Evolutionary conservation across 1,140 invertebrate genomes (phyloP).

Genomic region (Lethrus apterus): DNA sequence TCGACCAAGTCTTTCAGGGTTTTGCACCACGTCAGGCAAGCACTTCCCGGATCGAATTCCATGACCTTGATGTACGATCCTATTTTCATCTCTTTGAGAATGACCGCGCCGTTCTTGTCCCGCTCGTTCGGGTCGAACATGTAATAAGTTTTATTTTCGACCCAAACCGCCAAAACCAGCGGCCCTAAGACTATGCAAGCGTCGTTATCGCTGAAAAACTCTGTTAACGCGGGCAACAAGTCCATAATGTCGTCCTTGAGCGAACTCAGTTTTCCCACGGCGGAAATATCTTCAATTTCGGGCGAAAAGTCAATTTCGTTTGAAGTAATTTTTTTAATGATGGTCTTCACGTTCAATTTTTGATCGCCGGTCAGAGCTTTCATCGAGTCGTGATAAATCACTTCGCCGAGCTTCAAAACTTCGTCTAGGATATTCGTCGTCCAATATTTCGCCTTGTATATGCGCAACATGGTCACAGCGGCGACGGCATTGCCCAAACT

Average conservation of each 20-base stretch:
- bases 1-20: slow-evolving; percentile 30
- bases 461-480: slow-evolving; percentile 30
- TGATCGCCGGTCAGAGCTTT: slow-evolving; percentile 5
- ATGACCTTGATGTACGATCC: slow-evolving; percentile 17
- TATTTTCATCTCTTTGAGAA: slow-evolving; percentile 16
- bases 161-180: slow-evolving; percentile 30
- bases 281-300: slow-evolving; percentile 17
- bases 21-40: slow-evolving; percentile 33
- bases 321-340: slow-evolving; percentile 22
- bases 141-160: slow-evolving; percentile 28
- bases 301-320: slow-evolving; percentile 26
- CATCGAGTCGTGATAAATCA: slow-evolving; percentile 18
- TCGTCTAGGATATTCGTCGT: slow-evolving; percentile 29
- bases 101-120: slow-evolving; percentile 23
- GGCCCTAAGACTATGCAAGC: slow-evolving; percentile 34
- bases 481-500: slow-evolving; percentile 31
- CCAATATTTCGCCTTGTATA: slow-evolving; percentile 30
- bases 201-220: slow-evolving; percentile 29
- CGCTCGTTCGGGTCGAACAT: slow-evolving; percentile 37
- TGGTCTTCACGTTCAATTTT: slow-evolving; percentile 8
- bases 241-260: slow-evolving; percentile 29
- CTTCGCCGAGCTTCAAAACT: slow-evolving; percentile 29
- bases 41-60: slow-evolving; percentile 22
- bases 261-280: slow-evolving; percentile 29
- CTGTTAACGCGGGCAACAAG: slow-evolving; percentile 29